A percentile compares a stretch with the other conserved stretches of the same genome.
phyloP scores from a whole-genome alignment of 2,113 vertebrate species.

The Sterrhoptilus dennistouni region DNA sequence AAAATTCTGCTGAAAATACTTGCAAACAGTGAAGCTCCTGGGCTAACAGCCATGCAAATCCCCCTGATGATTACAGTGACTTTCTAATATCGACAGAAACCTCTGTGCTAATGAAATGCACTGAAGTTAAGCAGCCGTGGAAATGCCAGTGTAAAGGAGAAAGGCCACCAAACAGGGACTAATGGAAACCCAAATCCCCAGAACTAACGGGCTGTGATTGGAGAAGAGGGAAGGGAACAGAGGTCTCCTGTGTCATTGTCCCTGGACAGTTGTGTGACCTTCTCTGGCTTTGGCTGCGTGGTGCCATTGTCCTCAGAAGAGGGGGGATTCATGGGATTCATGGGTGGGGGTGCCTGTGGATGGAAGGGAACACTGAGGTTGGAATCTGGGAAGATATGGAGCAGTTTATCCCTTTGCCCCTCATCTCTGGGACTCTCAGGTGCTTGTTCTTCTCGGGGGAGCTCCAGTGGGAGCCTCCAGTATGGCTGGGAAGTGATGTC shows the following conservation, averaged over 20 bases:
- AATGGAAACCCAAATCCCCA: constrained; percentile 68
- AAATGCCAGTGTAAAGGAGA: constrained; percentile 62
- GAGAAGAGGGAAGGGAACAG: not conserved
- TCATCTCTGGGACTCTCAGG: not conserved
- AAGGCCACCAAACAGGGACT: constrained; percentile 53
- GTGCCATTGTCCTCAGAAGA: not conserved
- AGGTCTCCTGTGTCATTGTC: not conserved
- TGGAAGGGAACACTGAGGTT: not conserved
- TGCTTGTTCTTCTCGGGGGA: not conserved
- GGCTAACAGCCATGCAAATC: constrained; percentile 44
- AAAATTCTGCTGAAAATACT: not conserved
- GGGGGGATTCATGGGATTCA: not conserved
- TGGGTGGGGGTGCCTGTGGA: not conserved
- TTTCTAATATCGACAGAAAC: constrained; percentile 54
- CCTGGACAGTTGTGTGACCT: not conserved
- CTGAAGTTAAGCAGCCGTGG: constrained; percentile 62
- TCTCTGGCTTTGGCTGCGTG: not conserved
- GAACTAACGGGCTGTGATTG: constrained; percentile 30
- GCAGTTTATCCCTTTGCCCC: not conserved
- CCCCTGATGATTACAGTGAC: constrained; percentile 54
- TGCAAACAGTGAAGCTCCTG: not conserved
- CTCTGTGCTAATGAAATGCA: constrained; percentile 55
- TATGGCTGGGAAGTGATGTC: not conserved
- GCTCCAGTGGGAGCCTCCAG: not conserved
- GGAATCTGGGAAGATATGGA: not conserved